Evolutionary conservation across 2,113 vertebrate species (phyloP).

Genomic region (Dromaius novaehollandiae): DNA sequence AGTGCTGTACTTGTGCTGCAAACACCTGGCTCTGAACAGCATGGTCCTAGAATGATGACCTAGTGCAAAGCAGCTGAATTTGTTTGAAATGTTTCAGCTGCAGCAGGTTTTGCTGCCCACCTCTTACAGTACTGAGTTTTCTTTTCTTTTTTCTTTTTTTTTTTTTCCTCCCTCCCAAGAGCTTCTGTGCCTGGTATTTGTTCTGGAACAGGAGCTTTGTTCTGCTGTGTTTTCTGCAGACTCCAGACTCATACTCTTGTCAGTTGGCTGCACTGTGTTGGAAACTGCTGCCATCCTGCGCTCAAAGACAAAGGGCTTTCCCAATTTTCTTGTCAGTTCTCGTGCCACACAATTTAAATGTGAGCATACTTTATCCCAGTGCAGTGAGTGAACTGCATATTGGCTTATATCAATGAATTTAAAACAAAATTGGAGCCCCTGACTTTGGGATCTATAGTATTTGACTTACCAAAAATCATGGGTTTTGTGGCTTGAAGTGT

Average conservation of each 20-base stretch:
- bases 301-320: slow-evolving; percentile 11
- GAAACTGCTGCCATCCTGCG: neutral
- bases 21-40: neutral
- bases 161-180: neutral
- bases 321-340: neutral
- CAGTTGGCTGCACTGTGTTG: neutral
- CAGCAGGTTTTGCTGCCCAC: neutral
- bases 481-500: neutral
- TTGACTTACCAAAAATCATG: neutral
- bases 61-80: neutral
- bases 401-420: neutral
- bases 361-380: neutral
- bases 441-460: neutral
- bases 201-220: slow-evolving; percentile 4
- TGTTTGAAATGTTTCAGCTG: neutral
- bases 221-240: neutral
- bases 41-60: neutral
- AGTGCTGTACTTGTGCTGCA: neutral
- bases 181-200: neutral
- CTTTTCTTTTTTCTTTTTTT: no score
- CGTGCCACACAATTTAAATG: neutral
- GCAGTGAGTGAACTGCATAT: neutral
- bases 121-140: neutral
- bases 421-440: neutral
- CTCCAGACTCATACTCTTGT: neutral